Evolutionary conservation across 2,797 vertebrate species (phyloP), one percentile per base, ranked within the genome.

Genomic region (Serranus cabrilla): DNA sequence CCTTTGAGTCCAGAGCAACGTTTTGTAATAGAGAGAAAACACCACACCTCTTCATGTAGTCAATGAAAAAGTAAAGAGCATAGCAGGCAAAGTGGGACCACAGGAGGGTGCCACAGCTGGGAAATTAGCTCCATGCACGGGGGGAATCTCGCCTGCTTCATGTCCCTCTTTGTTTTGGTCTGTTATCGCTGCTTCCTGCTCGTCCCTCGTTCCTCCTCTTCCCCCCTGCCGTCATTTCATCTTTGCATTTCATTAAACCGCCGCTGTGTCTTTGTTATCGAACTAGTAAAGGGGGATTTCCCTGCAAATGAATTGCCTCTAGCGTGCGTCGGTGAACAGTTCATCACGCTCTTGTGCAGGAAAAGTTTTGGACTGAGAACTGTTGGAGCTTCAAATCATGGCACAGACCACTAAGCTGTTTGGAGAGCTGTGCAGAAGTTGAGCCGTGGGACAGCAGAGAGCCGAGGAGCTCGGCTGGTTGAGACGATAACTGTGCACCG

Each of bases 1-100:
- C 93, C 87, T 90, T 66, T 82, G 49, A 73, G 79, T 69, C 70
- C 83, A 55, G 54, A 80, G 82, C 56, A 71, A 59, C 51, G 20
- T 81, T 81, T 76, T 71, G 11, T 71, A 40, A 39, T 20, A 11
- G 69, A 69, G 63, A 45, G 47, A 20, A 47, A 79, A 74, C 45
- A 56, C 75, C 66, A 45, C 74, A 34, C 51, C 50, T 70, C 40
- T 63, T 69, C 10, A 39, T 81, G 68, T 18, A 51, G 76, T 80
- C 54, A 52, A 7, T 76, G 31, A 72, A 74, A 68, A 76, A 55
- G 51, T n/a, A 23, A 60, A 47, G 23, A 59, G 25, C 57, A 49
- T 51, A 31, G 46, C 52, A 67, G 58, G 59, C 18, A 34, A 57
- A 54, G 27, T 66, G 52, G 58, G 54, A 79, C 23, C 78, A 74